A percentile compares a stretch with the other conserved stretches of the same genome.
These are phyloP conservation scores for Lycopodina hypogea DNA, from an alignment of 37 sponge, comb jelly and placozoan genomes.

Conservation along the genomic window DNA sequence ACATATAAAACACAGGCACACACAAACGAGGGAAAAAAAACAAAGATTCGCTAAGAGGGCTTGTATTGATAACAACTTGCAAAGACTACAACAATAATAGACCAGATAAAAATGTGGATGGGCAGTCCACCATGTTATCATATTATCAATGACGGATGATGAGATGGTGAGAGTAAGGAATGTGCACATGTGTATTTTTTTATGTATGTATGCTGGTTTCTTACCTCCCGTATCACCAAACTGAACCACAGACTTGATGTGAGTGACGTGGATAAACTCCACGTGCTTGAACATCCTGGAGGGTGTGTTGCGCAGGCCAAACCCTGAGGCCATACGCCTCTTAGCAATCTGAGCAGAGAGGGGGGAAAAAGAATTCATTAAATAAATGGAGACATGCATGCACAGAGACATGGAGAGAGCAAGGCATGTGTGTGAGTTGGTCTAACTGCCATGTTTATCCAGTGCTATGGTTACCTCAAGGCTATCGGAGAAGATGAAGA, in stretches of 20 bases:
- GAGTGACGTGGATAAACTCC: slow-evolving; percentile 58
- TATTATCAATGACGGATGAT: too few species aligned
- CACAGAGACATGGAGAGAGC: neutral
- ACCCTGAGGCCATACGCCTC: slow-evolving; percentile 10
- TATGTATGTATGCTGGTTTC: too few species aligned
- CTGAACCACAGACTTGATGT: slow-evolving; percentile 47
- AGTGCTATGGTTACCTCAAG: slow-evolving; percentile 61
- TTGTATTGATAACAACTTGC: too few species aligned
- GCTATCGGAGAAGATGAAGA: slow-evolving; percentile 84
- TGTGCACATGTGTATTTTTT: too few species aligned
- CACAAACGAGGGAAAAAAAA: too few species aligned
- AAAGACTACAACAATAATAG: too few species aligned
- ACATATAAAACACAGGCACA: too few species aligned
- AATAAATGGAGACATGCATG: neutral
- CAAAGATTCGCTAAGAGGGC: too few species aligned
- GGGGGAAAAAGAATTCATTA: neutral
- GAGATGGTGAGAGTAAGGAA: too few species aligned
- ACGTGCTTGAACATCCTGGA: slow-evolving; percentile 54
- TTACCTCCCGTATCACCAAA: slow-evolving; percentile 65
- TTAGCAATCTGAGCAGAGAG: slow-evolving; percentile 49
- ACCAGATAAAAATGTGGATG: too few species aligned
- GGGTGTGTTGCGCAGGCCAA: slow-evolving; percentile 7
- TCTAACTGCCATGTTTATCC: too few species aligned
- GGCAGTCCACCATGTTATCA: too few species aligned
- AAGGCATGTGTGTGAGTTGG: neutral